A percentile compares a stretch with the other conserved stretches of the same genome.
Evolutionary conservation across 2,888 invertebrate species (phyloP).

Genomic region (Lissonota sp.): DNA sequence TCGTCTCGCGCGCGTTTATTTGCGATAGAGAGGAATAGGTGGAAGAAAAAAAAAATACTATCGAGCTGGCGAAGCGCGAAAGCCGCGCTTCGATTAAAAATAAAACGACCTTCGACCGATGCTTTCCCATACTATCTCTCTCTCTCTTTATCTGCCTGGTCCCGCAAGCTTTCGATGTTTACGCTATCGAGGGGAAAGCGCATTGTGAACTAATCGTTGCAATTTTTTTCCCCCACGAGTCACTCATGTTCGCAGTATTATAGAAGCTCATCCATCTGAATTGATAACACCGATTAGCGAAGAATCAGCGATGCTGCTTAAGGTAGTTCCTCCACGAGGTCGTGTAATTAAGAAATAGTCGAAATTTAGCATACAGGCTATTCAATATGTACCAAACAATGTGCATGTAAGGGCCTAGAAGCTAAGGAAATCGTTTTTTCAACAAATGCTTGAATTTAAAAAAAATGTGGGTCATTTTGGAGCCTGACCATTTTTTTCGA

Average conservation of each 20-base stretch:
- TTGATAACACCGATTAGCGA: background rate
- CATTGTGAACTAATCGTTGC: conserved; percentile 57
- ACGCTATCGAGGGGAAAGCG: conserved; percentile 42
- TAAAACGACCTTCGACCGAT: conserved; percentile 69
- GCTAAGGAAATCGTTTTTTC: no score
- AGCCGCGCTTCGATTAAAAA: conserved; percentile 68
- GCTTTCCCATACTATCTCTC: conserved; percentile 16
- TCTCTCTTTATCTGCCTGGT: background rate
- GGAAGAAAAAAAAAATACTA: conserved; percentile 27
- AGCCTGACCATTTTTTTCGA: no score
- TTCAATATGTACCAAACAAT: no score
- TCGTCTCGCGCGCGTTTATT: conserved; percentile 6
- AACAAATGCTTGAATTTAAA: no score
- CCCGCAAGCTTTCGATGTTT: conserved; percentile 27
- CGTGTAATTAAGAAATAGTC: no score
- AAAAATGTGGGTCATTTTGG: no score
- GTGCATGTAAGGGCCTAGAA: no score
- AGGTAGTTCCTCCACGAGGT: no score
- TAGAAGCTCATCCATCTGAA: conserved; percentile 4
- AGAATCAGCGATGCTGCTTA: no score
- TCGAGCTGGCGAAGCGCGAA: conserved; percentile 61
- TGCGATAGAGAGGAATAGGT: conserved; percentile 32
- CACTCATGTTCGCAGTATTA: background rate
- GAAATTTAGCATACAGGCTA: no score
- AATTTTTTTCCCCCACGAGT: conserved; percentile 46